Percentiles rank a stretch among this genome's conserved stretches.
phyloP scores from a whole-genome alignment of 2,113 vertebrate species.

The Halichoerus grypus region DNA sequence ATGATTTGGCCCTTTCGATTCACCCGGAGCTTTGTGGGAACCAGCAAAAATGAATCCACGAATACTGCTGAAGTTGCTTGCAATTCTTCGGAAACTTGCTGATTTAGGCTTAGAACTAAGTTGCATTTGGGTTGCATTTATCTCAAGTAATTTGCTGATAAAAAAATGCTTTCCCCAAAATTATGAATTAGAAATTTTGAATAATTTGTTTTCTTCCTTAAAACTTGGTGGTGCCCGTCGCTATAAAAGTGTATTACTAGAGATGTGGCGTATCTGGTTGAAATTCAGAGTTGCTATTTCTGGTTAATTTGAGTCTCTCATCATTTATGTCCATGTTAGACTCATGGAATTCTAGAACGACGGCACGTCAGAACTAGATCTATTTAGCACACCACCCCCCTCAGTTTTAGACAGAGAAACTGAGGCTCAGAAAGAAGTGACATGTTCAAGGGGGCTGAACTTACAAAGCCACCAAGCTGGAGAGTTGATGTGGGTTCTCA shows the following conservation, averaged over 20 bases:
- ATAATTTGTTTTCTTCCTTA: background rate
- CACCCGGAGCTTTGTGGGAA: background rate
- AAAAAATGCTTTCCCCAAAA: background rate
- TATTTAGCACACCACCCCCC: background rate
- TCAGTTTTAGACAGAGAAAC: background rate
- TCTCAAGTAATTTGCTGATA: background rate
- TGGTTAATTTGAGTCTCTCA: background rate
- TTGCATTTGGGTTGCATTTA: background rate
- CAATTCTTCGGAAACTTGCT: background rate
- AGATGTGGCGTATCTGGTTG: background rate
- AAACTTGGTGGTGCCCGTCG: background rate
- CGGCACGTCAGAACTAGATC: background rate
- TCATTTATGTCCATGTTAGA: background rate
- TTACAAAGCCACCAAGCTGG: background rate
- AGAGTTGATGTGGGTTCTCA: background rate
- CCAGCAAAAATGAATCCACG: background rate
- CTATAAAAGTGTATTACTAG: background rate
- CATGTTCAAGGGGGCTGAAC: background rate
- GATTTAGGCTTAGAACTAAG: background rate
- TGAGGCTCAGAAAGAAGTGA: background rate
- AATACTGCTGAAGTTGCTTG: background rate
- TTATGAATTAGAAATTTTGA: background rate
- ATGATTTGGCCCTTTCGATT: background rate
- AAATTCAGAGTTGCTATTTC: background rate
- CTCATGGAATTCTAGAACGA: background rate